Base-by-base conservation (phyloP, 1,140 invertebrate species). In the Scaptomyza montana region DNA sequence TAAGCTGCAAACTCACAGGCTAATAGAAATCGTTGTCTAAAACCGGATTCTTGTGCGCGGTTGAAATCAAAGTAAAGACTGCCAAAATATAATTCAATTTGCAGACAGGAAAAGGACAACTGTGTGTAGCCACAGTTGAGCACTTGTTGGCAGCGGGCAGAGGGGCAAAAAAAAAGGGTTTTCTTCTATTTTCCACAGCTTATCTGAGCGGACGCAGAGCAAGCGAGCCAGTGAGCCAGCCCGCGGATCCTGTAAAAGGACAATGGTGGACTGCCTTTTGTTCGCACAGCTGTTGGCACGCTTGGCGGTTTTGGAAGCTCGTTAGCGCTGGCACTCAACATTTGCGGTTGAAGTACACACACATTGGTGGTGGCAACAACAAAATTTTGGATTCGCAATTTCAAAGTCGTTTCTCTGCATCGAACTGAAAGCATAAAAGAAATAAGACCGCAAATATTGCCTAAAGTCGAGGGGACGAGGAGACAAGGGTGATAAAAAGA, bases 371-470 rank as follows among this genome's bases (percentile, higher is more conserved):
- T 39, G 54, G 43, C 5, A 7, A 39, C 12, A 57, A 43, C 56
- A 46, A 51, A 77, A 80, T 77, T 80, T 80, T 46, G 60, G 77
- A 66, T 13, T 71, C 68, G 33, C 69, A 72, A 73, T 78, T 67
- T 71, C 77, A 75, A 49, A 80, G 77, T 80, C 77, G 75, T 76
- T 73, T 73, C 64, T 55, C 64, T 56, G 63, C 51, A 28, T 68
- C 68, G 59, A 74, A 80, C 78, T 80, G 75, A 74, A 61, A 61
- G 81, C 78, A 80, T 80, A 80, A 80, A 77, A 80, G 78, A 80
- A 81, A 59, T 77, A 77, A 73, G 59, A 80, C 78, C 78, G 60
- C 78, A 80, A 77, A 77, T 80, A 81, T 80, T 70, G 72, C 77
- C 77, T 62, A 66, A 50, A 25, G 21, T 25, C 21, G 21, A 3